These are phyloP conservation scores for Australoheros scitulus DNA, from an alignment of 2,113 vertebrate species.

Conservation along the genomic window DNA sequence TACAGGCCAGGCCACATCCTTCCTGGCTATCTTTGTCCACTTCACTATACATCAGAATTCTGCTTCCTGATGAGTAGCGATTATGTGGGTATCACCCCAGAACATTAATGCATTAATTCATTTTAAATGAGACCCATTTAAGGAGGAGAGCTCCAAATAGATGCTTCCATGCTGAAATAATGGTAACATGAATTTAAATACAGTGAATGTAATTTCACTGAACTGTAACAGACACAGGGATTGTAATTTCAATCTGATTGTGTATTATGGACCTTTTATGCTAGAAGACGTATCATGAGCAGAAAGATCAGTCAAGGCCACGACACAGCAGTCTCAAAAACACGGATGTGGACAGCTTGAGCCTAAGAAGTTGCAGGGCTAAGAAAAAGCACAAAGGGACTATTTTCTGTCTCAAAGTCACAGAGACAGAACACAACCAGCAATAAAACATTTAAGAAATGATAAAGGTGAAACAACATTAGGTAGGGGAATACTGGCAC, in stretches of 20 bases:
- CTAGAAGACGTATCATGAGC: neutral
- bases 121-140: neutral
- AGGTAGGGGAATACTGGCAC: no score
- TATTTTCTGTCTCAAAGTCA: neutral
- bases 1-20: conserved; percentile 47
- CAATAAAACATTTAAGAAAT: no score
- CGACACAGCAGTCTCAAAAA: neutral
- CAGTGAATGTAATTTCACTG: neutral
- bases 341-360: neutral
- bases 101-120: neutral
- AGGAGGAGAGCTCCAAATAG: neutral
- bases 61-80: conserved; percentile 25
- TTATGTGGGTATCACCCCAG: neutral
- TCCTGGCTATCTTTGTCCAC: conserved; percentile 47
- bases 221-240: neutral
- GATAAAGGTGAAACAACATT: no score
- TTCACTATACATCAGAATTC: conserved; percentile 42
- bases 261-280: neutral
- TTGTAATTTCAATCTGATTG: neutral
- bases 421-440: no score
- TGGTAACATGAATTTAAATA: neutral
- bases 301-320: neutral
- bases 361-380: neutral
- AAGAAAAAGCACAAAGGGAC: neutral
- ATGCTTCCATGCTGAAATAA: neutral